phyloP scores from a whole-genome alignment of 2,888 invertebrate genomes.

The Leptopterna dolabrata region DNA sequence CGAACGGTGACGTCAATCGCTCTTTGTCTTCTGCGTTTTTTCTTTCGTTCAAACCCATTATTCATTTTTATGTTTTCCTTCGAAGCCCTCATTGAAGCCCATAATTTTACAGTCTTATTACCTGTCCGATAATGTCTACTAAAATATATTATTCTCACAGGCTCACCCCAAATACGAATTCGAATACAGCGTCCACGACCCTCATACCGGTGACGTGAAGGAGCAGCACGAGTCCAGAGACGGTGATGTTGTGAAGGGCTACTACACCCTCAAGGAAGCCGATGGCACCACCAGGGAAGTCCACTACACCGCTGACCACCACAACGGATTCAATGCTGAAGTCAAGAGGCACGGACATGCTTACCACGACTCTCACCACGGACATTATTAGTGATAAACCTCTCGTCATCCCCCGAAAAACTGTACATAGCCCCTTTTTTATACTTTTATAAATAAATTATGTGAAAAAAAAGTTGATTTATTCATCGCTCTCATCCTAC shows the following conservation, averaged over 20 bases:
- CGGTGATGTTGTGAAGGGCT: constrained; percentile 64
- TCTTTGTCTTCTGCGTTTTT: too few species aligned
- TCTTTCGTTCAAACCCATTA: too few species aligned
- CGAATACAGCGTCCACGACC: constrained; percentile 68
- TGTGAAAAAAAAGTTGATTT: neutral
- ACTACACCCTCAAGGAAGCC: constrained; percentile 65
- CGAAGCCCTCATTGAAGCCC: too few species aligned
- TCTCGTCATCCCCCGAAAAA: neutral
- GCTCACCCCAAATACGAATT: constrained; percentile 62
- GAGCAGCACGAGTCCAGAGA: constrained; percentile 65
- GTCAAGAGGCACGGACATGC: constrained; percentile 62
- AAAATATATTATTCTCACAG: constrained; percentile 34
- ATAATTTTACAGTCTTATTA: too few species aligned
- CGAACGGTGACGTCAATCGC: too few species aligned
- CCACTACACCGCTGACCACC: constrained; percentile 63
- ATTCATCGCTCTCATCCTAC: neutral
- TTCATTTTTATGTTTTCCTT: too few species aligned
- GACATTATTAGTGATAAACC: neutral
- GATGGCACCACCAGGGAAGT: constrained; percentile 62
- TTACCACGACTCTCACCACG: constrained; percentile 43
- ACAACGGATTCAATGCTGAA: constrained; percentile 64
- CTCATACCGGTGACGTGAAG: constrained; percentile 46
- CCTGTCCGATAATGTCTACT: too few species aligned
- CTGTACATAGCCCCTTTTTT: constrained; percentile 22
- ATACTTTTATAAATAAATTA: constrained; percentile 35